Base-by-base conservation (phyloP, 2,888 invertebrate species). In the Meta bourneti region DNA sequence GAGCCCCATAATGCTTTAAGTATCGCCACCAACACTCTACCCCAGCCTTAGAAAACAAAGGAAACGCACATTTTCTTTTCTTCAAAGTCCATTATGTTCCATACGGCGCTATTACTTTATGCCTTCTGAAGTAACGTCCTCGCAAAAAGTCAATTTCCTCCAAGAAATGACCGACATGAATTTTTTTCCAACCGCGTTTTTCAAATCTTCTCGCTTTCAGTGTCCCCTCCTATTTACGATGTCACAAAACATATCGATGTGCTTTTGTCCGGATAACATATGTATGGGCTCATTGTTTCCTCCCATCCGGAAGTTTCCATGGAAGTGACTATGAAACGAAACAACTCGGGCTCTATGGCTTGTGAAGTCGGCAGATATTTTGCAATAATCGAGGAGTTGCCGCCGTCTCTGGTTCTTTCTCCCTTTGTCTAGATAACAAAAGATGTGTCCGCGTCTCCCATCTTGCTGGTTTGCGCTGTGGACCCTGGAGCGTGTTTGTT, bases 201-300 rank as follows among this genome's bases (percentile, higher is more conserved):
- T 80, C 51, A 78, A 7, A 11, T 13, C 20, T 80, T 61, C 49
- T 20, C 61, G 7, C n/a, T 51, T 51, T 79, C 52, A 54, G 2
- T 83, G 48, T 49, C 16, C 7, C 11, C 51, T 52, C 51, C 49
- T 49, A 51, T 72, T 71, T 83, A 83, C 71, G 51, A n/a, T 82
- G 71, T 82, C 82, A 82, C 82, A 71, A 52, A 81, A 54, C 48
- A 81, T 34, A 69, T 69, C 81, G 48, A 70, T 81, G 51, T n/a
- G 0, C 82, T 72, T 83, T 72, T 83, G 72, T 51, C 72, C 19
- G 20, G 19, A 81, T 34, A n/a, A 72, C 71, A 83, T 20, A 11
- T 71, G 16, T 69, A 69, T 34, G 34, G 13, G 19, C 16, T 19
- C 20, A 51, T 83, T 83, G 82, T 83, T 69, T 51, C 72, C 11